These are phyloP conservation scores for Pachypanchax playfairii DNA, from an alignment of 2,113 vertebrate genomes.

Conservation along the genomic window DNA sequence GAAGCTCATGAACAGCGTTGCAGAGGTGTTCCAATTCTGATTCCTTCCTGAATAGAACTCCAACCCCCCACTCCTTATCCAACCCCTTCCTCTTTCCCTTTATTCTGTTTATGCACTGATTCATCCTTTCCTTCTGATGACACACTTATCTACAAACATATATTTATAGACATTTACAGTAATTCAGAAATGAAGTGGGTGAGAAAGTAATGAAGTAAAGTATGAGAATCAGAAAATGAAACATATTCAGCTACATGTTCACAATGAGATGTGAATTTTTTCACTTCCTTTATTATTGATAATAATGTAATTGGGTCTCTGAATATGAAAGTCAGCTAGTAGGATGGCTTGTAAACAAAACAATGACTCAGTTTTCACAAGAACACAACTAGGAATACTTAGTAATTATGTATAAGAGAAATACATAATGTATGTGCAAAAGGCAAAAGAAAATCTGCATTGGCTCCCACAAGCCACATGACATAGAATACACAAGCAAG, in stretches of 20 bases:
- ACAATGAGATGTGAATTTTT: neutral
- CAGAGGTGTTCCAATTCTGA: neutral
- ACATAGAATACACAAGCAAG: too few species aligned
- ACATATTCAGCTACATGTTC: neutral
- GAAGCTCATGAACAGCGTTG: neutral
- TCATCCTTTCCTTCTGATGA: neutral
- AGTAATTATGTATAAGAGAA: too few species aligned
- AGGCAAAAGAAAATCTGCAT: too few species aligned
- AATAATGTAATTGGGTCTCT: constrained; percentile 22
- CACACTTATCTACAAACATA: neutral
- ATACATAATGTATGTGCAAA: too few species aligned
- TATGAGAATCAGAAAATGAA: neutral
- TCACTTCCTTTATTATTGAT: neutral
- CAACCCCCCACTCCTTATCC: too few species aligned
- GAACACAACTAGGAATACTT: too few species aligned
- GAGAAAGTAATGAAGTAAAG: neutral
- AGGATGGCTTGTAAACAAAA: constrained; percentile 11
- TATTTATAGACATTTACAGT: too few species aligned
- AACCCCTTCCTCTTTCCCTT: neutral
- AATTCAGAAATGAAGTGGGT: neutral
- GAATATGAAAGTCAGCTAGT: neutral
- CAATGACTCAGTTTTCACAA: constrained; percentile 15
- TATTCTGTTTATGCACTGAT: neutral
- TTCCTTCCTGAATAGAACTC: neutral
- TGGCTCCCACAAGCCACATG: too few species aligned